Evolutionary conservation across 2,888 invertebrate species (phyloP), one percentile per base, ranked within the genome.

Genomic region (Leptarthrus brevirostris): DNA sequence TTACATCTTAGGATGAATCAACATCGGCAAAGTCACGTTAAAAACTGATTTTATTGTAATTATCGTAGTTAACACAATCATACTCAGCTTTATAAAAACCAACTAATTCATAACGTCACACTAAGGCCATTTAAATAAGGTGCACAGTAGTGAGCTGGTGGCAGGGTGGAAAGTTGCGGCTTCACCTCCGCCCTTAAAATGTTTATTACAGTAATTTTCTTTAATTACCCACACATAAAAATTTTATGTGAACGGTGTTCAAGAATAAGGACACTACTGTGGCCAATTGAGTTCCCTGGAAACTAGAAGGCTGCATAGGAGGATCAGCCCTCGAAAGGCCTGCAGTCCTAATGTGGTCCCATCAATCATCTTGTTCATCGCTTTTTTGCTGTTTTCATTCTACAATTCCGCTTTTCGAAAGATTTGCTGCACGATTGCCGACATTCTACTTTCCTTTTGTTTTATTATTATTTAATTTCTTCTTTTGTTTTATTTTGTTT

Each of bases 181-280:
- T 53, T 53, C 53, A 70, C 53, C 70, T 54, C 70, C 70, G 52
- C 70, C 58, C 53, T 70, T 53, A 36, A 53, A 36, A 70, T 53
- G 52, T 70, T 70, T 70, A 70, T 70, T 70, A 70, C 70, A 18
- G 70, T 70, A 70, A 70, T 70, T 70, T 70, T 70, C 53, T 70
- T 70, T 70, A 70, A 70, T 70, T 70, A 70, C 70, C 53, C 53
- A 53, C 52, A 70, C 66, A 70, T 70, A 70, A 70, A 70, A 36
- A n/a, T 53, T 70, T 70, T 70, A 70, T 70, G 70, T 26, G 66
- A 24, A 66, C 20, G 44, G 14, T 26, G 26, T 47, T 47, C 66
- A 49, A 8, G 47, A 66, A 66, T 26, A 20, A 49, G 49, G 47
- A 66, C 66, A 49, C 47, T 20, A 12, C 26, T 22, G 64, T 22